These are phyloP conservation scores for Lepidocyrtoides sp. DNA, from an alignment of 2,888 invertebrate species.

Conservation along the genomic window DNA sequence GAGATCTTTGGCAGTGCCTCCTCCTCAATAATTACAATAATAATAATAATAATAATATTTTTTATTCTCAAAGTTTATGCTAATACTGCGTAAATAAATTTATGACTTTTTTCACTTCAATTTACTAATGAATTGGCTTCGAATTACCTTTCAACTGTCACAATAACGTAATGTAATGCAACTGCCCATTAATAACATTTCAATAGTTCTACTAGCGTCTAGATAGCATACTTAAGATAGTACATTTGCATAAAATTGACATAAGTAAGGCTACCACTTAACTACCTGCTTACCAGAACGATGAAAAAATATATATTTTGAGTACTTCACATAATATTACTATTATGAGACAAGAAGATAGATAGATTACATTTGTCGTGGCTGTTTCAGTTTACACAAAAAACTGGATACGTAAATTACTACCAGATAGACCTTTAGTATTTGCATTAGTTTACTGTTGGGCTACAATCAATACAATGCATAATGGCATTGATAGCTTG, in stretches of 20 bases:
- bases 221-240: slow-evolving; percentile 48
- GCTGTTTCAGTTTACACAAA: slow-evolving; percentile 29
- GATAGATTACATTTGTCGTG: slow-evolving; percentile 17
- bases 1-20: slow-evolving; percentile 73
- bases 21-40: slow-evolving; percentile 45
- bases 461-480: too few relatives aligned
- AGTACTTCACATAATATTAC: not conserved
- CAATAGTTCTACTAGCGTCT: slow-evolving; percentile 29
- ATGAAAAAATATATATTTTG: not conserved
- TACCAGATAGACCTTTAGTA: not conserved
- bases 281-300: not conserved
- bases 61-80: slow-evolving; percentile 42
- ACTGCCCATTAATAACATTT: slow-evolving; percentile 51
- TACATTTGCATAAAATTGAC: slow-evolving; percentile 73
- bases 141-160: slow-evolving; percentile 59
- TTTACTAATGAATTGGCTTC: slow-evolving; percentile 70
- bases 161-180: slow-evolving; percentile 39
- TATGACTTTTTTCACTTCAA: slow-evolving; percentile 55
- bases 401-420: slow-evolving; percentile 63
- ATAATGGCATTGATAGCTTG: not conserved
- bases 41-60: not conserved
- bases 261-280: slow-evolving; percentile 68
- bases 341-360: not conserved
- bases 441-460: not conserved
- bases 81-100: slow-evolving; percentile 61